Evolutionary conservation across 2,797 vertebrate species (phyloP).

Genomic region (Rhabdophis nuchalis): DNA sequence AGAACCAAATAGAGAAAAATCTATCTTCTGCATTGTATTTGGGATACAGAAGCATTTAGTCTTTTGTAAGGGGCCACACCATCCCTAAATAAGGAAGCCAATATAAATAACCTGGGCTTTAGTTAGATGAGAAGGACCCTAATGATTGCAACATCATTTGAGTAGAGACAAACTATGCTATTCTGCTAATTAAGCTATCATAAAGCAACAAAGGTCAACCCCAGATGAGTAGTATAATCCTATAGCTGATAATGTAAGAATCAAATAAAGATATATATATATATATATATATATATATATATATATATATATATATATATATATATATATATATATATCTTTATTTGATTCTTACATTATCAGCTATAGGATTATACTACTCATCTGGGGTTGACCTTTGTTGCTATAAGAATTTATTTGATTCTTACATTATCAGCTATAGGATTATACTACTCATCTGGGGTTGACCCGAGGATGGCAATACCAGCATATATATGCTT

Average conservation of each 20-base stretch:
- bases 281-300: no score
- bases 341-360: no score
- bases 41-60: constrained; percentile 6
- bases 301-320: no score
- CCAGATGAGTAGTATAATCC: background rate
- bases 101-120: background rate
- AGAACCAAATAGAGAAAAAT: constrained; percentile 27
- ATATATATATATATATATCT: no score
- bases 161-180: background rate
- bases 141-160: background rate
- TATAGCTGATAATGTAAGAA: background rate
- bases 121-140: background rate
- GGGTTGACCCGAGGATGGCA: no score
- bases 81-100: background rate
- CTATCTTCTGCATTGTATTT: constrained; percentile 20
- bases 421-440: no score
- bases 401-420: no score
- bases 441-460: no score
- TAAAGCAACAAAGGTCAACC: background rate
- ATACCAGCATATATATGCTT: no score
- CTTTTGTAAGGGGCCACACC: background rate
- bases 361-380: no score
- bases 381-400: no score
- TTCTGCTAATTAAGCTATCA: background rate
- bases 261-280: background rate